Evolutionary conservation across 2,888 invertebrate genomes (phyloP), one percentile per base, ranked within the genome.

Genomic region (Drosophila niveifrons): DNA sequence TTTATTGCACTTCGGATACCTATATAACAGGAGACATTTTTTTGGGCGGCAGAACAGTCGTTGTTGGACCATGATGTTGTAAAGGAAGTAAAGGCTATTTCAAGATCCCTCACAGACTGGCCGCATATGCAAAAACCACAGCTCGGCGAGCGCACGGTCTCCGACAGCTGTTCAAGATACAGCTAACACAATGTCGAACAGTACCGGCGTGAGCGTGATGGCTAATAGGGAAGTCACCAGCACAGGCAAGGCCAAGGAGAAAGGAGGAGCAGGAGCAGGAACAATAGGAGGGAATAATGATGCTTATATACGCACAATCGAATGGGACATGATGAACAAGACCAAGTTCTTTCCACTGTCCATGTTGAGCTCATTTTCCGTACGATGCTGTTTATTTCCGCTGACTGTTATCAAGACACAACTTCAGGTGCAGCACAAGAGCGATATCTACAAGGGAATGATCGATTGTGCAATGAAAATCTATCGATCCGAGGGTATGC

Each of bases 321-420:
- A 99, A 93, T 97, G 98, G 97, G 95, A 98, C 79, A 99, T 99
- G 99, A 97, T 99, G 98, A 97, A 99, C 92, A 98, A 98, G 90
- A 94, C 94, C 50, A 98, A 98, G 91, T 99, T 98, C 91, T 97
- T 97, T 90, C 98, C 98, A 0, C 93, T 99, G 63, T 98, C 98
- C 64, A 96, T 98, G 93, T 93, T 97, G 11, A 98, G 98, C 90
- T 93, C 93, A 11, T 93, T 93, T 75, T 92, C 92, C 28, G 92
- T 93, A 46, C 93, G 96, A 68, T 95, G 95, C 91, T 94, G 96
- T 34, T 94, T 99, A 0, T 99, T 99, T 92, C 99, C 99, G 0
- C 93, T 99, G 71, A 98, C 98, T 1, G 94, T 99, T 55, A 96
- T 99, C 63, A 98, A 98, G 92, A 99, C 99, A 0, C 95, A 98